Evolutionary conservation across 2,888 invertebrate species (phyloP).

Genomic region (Cotesia congregata): DNA sequence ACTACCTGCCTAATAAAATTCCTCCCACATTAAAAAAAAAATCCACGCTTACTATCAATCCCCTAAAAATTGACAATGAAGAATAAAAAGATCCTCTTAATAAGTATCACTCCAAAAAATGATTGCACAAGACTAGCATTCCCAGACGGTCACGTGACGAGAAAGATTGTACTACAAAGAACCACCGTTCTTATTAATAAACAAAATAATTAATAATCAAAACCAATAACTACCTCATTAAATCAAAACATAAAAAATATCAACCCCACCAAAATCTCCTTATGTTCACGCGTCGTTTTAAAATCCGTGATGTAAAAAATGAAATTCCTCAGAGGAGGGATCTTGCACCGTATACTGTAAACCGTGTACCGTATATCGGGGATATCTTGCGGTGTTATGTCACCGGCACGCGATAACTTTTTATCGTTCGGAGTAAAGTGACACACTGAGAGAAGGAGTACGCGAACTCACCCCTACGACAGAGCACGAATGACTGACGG

Average conservation of each 20-base stretch:
- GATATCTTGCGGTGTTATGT: conserved; percentile 8
- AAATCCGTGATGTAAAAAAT: too few relatives aligned
- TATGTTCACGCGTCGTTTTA: too few relatives aligned
- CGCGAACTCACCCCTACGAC: conserved; percentile 59
- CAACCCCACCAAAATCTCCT: too few relatives aligned
- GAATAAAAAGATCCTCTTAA: background rate
- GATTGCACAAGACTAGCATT: conserved; percentile 19
- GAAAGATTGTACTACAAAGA: background rate
- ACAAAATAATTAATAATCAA: background rate
- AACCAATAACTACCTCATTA: background rate
- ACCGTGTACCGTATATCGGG: background rate
- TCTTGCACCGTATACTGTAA: too few relatives aligned
- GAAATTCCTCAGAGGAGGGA: too few relatives aligned
- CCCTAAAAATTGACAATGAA: background rate
- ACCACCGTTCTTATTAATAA: background rate
- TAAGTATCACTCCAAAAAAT: conserved; percentile 3
- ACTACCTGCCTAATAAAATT: too few relatives aligned
- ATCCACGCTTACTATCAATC: too few relatives aligned
- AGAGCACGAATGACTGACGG: conserved; percentile 65
- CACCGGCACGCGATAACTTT: conserved; percentile 25
- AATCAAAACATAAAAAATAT: too few relatives aligned
- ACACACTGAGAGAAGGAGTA: conserved; percentile 32
- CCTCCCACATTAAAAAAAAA: too few relatives aligned
- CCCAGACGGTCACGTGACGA: conserved; percentile 31
- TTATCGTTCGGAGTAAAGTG: background rate